Base-by-base conservation (phyloP, 2,888 invertebrate genomes). In the Euclidia mi region DNA sequence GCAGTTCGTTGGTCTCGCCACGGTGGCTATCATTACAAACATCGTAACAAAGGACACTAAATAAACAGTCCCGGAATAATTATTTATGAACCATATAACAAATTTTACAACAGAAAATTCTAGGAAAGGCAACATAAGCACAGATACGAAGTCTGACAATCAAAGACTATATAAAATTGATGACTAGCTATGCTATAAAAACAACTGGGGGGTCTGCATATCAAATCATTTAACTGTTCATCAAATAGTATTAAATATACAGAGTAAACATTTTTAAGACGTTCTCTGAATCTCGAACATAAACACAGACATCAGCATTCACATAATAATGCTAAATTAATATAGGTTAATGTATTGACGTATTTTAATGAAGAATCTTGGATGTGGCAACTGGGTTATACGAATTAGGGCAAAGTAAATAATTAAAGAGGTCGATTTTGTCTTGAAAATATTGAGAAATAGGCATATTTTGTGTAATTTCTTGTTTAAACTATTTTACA, bases 311-410 rank as follows among this genome's bases (percentile, higher is more conserved):
- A 46, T 58, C 35, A 37, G 31, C 41, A 48, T 44, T 14, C 41
- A 34, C 37, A 55, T 52, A 59, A 59, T 68, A 72, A 59, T 57
- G 47, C 48, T 48, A 73, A 78, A 79, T 77, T 74, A 79, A 82
- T 85, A 72, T 78, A 76, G 87, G 86, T 84, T 85, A 85, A 85
- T 84, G 84, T 77, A 76, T 56, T 62, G 55, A 58, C 63, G 71
- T 74, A 76, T 71, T 71, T 56, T 34, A 48, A 64, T 61, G 56
- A 42, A 31, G 43, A 42, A 42, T 57, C 38, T 49, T 29, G 29
- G 29, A 41, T 43, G 50, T 47, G 47, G 43, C 40, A 57, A 50
- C 47, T 50, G 7, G 41, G 48, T 45, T 52, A 56, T 34, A 6
- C 28, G 43, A 38, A n/a, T n/a, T n/a, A 14, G 50, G 35, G 18